Evolutionary conservation across 2,113 vertebrate genomes (phyloP).

Genomic region (Solea solea): DNA sequence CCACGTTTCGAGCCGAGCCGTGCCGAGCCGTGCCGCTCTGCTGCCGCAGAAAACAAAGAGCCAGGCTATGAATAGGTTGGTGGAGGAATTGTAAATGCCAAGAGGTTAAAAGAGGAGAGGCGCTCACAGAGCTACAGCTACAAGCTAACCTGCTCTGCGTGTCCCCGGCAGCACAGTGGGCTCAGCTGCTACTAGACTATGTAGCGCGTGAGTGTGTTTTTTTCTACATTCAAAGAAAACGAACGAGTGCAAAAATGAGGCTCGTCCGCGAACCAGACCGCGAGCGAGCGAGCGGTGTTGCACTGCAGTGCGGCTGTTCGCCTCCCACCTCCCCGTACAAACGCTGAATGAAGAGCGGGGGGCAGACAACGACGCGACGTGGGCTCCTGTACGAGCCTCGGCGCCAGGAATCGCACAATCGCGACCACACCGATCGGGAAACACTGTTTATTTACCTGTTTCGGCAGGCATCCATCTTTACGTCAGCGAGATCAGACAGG

Average conservation of each 20-base stretch:
- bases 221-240: not conserved
- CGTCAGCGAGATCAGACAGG: constrained; percentile 71
- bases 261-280: constrained; percentile 20
- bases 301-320: constrained; percentile 68
- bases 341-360: not conserved
- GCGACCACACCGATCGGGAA: constrained; percentile 40
- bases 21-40: not conserved
- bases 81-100: constrained; percentile 36
- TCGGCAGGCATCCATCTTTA: constrained; percentile 79
- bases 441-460: constrained; percentile 76
- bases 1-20: not conserved
- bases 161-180: not conserved
- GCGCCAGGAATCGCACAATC: not conserved
- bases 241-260: constrained; percentile 29
- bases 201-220: not conserved
- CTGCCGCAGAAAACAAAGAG: constrained; percentile 72
- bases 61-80: constrained; percentile 49
- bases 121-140: not conserved
- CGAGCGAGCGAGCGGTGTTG: constrained; percentile 10
- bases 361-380: not conserved
- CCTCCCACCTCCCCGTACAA: constrained; percentile 6
- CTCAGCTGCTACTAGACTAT: not conserved
- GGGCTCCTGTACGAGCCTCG: not conserved
- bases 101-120: constrained; percentile 24
- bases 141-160: not conserved